phyloP scores from a whole-genome alignment of 1,140 invertebrate species.

The Aphaenogaster ashmeadi region DNA sequence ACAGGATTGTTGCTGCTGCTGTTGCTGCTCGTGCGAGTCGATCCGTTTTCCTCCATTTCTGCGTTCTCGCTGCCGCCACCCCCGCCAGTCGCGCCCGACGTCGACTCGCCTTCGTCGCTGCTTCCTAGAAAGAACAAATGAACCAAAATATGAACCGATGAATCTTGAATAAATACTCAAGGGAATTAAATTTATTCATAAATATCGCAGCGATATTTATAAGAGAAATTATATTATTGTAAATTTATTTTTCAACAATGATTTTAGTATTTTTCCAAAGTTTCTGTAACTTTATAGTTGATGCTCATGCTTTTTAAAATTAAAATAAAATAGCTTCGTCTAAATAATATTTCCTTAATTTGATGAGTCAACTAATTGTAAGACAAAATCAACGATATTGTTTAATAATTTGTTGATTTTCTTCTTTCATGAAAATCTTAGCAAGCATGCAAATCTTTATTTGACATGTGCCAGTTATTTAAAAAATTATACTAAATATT shows the following conservation, averaged over 20 bases:
- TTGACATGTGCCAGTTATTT: background rate
- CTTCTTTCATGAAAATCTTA: background rate
- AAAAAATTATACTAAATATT: background rate
- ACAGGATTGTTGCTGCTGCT: constrained; percentile 67
- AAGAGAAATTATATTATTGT: background rate
- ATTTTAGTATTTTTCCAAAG: background rate
- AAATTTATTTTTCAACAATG: background rate
- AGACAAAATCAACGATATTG: background rate
- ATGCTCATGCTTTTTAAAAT: background rate
- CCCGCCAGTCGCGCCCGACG: constrained; percentile 68
- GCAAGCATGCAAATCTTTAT: background rate
- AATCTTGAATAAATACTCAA: background rate
- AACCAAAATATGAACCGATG: background rate
- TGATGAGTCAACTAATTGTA: too few relatives aligned
- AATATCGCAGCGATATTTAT: background rate
- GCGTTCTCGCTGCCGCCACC: constrained; percentile 68
- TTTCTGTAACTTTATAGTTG: background rate
- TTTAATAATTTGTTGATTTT: background rate
- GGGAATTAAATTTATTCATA: background rate
- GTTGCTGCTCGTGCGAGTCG: constrained; percentile 74
- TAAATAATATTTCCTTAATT: background rate
- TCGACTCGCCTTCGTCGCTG: constrained; percentile 85
- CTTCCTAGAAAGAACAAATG: constrained; percentile 79
- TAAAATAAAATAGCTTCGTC: background rate
- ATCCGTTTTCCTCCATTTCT: constrained; percentile 84